A percentile compares a stretch with the other conserved stretches of the same genome.
phyloP scores from a whole-genome alignment of 2,113 vertebrate genomes.

The Ptilorrhoa leucosticta region DNA sequence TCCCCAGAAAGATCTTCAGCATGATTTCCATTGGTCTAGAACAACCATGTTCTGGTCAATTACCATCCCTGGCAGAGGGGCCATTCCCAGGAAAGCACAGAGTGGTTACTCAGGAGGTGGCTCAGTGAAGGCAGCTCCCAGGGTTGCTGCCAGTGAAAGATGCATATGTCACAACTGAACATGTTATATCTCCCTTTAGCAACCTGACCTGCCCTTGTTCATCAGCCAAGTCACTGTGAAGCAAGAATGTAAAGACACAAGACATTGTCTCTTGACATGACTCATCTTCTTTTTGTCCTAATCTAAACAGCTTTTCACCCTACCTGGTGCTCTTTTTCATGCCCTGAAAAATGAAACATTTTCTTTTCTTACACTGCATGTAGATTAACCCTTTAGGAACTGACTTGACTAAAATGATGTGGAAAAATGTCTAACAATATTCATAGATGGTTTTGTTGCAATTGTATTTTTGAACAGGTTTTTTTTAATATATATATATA shows the following conservation, averaged over 20 bases:
- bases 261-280: not conserved
- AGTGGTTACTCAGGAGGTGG: not conserved
- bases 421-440: not conserved
- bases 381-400: not conserved
- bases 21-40: not conserved
- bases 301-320: not conserved
- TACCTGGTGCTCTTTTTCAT: not conserved
- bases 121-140: not conserved
- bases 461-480: not conserved
- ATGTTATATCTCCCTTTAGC: not conserved
- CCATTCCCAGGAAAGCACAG: not conserved
- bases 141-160: not conserved
- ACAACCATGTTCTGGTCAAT: not conserved
- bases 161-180: accelerated
- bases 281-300: not conserved
- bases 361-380: not conserved
- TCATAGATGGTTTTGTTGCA: not conserved
- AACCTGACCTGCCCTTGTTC: not conserved
- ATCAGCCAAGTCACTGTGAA: not conserved
- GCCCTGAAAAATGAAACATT: not conserved
- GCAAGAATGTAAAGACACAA: not conserved
- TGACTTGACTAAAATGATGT: not conserved
- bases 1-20: not conserved
- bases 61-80: not conserved
- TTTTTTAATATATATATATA: not conserved